Percentiles rank a stretch among this genome's conserved stretches.
These are phyloP conservation scores for Varecia variegata DNA, from an alignment of 2,797 vertebrate species.

Conservation along the genomic window DNA sequence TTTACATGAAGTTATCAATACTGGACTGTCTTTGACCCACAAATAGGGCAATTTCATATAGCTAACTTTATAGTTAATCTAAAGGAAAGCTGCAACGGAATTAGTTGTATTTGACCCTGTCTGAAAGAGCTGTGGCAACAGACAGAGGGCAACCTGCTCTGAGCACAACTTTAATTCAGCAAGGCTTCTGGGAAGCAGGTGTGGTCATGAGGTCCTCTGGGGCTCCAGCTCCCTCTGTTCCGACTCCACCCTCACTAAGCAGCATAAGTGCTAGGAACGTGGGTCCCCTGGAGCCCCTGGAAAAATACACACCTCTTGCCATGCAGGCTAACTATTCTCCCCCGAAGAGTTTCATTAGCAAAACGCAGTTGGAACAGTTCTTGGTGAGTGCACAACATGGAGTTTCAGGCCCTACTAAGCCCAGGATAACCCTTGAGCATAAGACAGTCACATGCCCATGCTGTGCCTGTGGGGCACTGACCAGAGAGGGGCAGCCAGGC, in stretches of 20 bases:
- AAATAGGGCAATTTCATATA: neutral
- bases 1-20: neutral
- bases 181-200: neutral
- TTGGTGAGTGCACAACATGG: neutral
- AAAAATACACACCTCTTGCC: neutral
- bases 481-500: neutral
- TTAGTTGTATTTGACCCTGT: neutral
- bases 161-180: neutral
- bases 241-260: fast-evolving
- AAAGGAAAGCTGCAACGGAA: neutral
- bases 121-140: neutral
- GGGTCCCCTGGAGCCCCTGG: neutral
- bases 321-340: fast-evolving
- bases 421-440: neutral
- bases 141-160: neutral
- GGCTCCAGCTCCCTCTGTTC: no score
- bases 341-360: neutral
- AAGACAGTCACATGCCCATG: neutral
- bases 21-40: neutral
- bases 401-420: neutral
- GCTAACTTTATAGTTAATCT: neutral
- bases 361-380: neutral
- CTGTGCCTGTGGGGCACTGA: neutral
- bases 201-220: no score
- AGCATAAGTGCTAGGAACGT: neutral